Conservation (phyloP, 1,140 invertebrate genomes). For the Hylyphantes graminicola region DNA sequence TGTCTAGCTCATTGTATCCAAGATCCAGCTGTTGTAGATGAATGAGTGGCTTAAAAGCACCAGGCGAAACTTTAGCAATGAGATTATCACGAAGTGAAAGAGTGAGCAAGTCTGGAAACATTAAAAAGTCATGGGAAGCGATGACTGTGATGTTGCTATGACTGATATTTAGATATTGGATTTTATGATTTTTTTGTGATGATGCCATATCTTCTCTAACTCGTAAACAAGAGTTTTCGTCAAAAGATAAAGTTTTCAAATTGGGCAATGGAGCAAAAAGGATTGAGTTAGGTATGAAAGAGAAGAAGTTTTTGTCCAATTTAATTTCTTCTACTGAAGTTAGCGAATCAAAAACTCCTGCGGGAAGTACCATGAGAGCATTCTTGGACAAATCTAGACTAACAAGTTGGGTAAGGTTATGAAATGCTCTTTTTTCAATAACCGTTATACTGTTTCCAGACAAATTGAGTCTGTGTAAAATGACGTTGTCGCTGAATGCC, state of each 20-base stretch:
- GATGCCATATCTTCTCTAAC: slow-evolving; percentile 68
- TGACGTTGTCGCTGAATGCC: slow-evolving; percentile 58
- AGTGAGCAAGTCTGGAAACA: slow-evolving; percentile 81
- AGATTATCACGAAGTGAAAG: slow-evolving; percentile 80
- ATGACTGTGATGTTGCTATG: slow-evolving; percentile 85
- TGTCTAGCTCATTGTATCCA: slow-evolving; percentile 84
- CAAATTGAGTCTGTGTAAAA: slow-evolving; percentile 69
- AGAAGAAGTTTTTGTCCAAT: slow-evolving; percentile 82
- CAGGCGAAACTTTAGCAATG: slow-evolving; percentile 83
- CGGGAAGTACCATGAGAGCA: slow-evolving; percentile 79
- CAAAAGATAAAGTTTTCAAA: slow-evolving; percentile 81
- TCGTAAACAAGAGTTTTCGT: slow-evolving; percentile 80
- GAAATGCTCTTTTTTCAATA: slow-evolving; percentile 81
- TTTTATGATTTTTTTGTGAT: slow-evolving; percentile 72
- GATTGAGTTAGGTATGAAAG: slow-evolving; percentile 78
- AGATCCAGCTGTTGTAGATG: slow-evolving; percentile 83
- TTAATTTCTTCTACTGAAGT: slow-evolving; percentile 78
- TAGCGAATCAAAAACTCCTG: slow-evolving; percentile 78
- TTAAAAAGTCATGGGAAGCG: slow-evolving; percentile 86
- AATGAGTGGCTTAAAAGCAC: slow-evolving; percentile 82
- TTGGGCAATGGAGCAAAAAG: slow-evolving; percentile 72
- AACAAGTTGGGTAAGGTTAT: slow-evolving; percentile 75
- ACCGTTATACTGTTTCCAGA: slow-evolving; percentile 76
- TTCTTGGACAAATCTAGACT: slow-evolving; percentile 83
- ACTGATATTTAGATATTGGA: slow-evolving; percentile 84